phyloP scores from a whole-genome alignment of 2,888 invertebrate species.

The Polydrusus cervinus region DNA sequence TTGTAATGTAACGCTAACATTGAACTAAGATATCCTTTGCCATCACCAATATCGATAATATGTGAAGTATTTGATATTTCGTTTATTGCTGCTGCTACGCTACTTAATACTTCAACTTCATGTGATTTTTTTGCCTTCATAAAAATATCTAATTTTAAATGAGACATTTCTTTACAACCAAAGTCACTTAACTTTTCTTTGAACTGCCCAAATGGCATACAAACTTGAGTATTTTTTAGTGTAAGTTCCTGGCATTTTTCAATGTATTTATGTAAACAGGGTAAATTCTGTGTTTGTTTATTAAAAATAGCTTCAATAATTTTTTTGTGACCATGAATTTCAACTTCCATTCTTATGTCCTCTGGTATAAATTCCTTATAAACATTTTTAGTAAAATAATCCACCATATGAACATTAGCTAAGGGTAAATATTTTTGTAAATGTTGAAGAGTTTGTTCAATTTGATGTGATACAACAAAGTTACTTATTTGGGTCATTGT shows the following conservation, averaged over 20 bases:
- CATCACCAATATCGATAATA: conserved; percentile 91
- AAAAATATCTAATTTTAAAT: conserved; percentile 76
- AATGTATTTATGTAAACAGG: conserved; percentile 63
- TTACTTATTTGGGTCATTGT: conserved; percentile 59
- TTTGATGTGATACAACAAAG: conserved; percentile 66
- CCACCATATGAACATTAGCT: conserved; percentile 86
- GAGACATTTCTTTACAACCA: conserved; percentile 66
- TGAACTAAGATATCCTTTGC: conserved; percentile 89
- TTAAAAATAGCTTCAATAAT: conserved; percentile 74
- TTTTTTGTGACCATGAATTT: conserved; percentile 68
- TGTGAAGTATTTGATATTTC: conserved; percentile 68
- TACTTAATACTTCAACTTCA: conserved; percentile 82
- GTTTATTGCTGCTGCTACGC: conserved; percentile 75
- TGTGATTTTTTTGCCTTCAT: conserved; percentile 89
- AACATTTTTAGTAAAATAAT: conserved; percentile 77
- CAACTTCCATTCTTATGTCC: conserved; percentile 73
- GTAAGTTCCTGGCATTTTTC: conserved; percentile 62
- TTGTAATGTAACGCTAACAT: conserved; percentile 81
- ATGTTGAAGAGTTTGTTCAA: conserved; percentile 74
- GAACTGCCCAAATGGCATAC: conserved; percentile 71
- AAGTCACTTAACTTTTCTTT: conserved; percentile 66
- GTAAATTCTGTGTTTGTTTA: conserved; percentile 57
- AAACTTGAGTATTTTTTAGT: conserved; percentile 68
- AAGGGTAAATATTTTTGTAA: conserved; percentile 77
- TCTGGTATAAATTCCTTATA: conserved; percentile 77